phyloP scores from a whole-genome alignment of 1,140 invertebrate genomes.

The Brachionus paranguensis region DNA sequence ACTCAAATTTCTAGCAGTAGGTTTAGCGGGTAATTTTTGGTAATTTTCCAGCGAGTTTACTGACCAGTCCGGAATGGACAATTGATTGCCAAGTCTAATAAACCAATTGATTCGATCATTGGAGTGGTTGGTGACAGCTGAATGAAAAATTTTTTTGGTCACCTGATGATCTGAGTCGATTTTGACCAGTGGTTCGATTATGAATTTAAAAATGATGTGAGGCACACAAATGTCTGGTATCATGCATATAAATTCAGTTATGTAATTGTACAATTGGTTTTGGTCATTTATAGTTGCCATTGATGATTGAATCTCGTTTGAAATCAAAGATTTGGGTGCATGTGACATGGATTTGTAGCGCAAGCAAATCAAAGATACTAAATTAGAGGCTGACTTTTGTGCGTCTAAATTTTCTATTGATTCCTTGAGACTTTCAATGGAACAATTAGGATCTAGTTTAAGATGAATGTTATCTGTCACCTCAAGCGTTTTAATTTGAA shows the following conservation, averaged over 20 bases:
- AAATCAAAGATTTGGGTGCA: not conserved
- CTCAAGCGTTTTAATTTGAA: not conserved
- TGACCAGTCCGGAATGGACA: not conserved
- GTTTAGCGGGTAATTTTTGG: not conserved
- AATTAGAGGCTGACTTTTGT: not conserved
- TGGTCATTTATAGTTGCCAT: not conserved
- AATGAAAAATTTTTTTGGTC: not conserved
- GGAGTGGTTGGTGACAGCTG: not conserved
- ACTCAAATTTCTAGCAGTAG: no score
- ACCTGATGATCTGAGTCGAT: not conserved
- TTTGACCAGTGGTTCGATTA: not conserved
- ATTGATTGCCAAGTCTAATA: not conserved
- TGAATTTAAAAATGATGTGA: not conserved
- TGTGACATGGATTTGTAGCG: not conserved
- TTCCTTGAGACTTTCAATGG: not conserved
- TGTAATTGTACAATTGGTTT: not conserved
- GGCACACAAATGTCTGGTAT: not conserved
- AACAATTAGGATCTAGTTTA: not conserved
- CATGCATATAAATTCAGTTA: not conserved
- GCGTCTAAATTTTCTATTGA: not conserved
- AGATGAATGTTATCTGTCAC: not conserved
- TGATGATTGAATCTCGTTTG: constrained; percentile 22
- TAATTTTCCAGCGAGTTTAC: not conserved
- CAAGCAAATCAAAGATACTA: not conserved
- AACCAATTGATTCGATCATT: not conserved